Base-by-base conservation (phyloP, 1,140 invertebrate genomes). In the Platyscapa corneri region DNA sequence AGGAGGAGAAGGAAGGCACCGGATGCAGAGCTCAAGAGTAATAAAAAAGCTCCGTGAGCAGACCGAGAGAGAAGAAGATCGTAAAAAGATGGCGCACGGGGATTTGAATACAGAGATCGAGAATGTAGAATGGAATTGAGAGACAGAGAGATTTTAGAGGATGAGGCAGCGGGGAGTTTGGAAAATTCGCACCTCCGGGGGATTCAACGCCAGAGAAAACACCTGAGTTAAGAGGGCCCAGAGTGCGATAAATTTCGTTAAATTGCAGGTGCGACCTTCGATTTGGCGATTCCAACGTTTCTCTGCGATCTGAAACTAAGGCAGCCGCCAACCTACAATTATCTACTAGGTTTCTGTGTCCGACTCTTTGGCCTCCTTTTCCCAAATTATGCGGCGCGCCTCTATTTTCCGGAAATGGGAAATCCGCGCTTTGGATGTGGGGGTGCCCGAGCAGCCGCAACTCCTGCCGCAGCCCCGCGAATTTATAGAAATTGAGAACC, bases 201-300 rank as follows among this genome's bases (percentile, higher is more conserved):
- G 74, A 60, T 85, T 74, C 34, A 77, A 56, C 72, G 70, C 42
- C 56, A 81, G 78, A 77, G 27, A 56, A 34, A 81, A 53, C 74
- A 72, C 56, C 84, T 89, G 88, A 90, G 89, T 90, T 90, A 89
- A 87, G 86, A 83, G 87, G 75, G 85, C 87, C 89, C 75, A 46
- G 88, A 88, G 88, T 85, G 83, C 88, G 72, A 89, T 90, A 91
- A 91, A 91, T 91, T 87, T 88, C 83, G 85, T 87, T 89, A 88
- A 90, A 90, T 90, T 89, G 89, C 88, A 88, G 79, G 88, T 82
- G 88, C 87, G 89, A 89, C 88, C 90, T 89, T 87, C 88, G 89
- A 90, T 89, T 87, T 65, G 23, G 27, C 49, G 34, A 78, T 60
- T 64, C 30, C 64, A 60, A 34, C 75, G 42, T 53, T 32, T n/a